phyloP scores from a whole-genome alignment of 2,797 vertebrate species.

The Psittacula derbiana region DNA sequence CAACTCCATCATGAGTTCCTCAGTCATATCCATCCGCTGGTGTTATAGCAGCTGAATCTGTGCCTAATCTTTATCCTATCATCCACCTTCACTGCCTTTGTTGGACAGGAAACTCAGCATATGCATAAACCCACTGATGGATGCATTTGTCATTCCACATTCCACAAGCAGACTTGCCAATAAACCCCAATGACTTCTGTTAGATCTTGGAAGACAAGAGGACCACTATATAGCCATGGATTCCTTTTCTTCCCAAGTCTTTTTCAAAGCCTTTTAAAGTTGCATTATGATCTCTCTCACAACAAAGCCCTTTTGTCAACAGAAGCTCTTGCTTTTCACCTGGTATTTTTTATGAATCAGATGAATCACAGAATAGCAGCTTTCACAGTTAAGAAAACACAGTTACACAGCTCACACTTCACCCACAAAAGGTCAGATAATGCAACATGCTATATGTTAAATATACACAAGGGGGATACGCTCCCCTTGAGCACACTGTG shows the following conservation, averaged over 20 bases:
- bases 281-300: neutral
- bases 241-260: neutral
- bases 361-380: neutral
- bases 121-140: neutral
- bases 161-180: neutral
- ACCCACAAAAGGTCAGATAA: neutral
- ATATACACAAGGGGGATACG: rapidly evolving
- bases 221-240: neutral
- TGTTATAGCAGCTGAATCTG: neutral
- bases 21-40: neutral
- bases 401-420: neutral
- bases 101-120: neutral
- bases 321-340: neutral
- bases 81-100: neutral
- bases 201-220: neutral
- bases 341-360: neutral
- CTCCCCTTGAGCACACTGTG: neutral
- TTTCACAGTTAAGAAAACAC: neutral
- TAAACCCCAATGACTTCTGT: neutral
- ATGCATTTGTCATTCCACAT: neutral
- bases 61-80: neutral
- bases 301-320: constrained; percentile 8
- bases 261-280: neutral
- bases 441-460: neutral
- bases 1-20: neutral